Percentiles rank a stretch among this genome's conserved stretches.
phyloP scores from a whole-genome alignment of 2,797 vertebrate genomes.

The Trematomus bernacchii region DNA sequence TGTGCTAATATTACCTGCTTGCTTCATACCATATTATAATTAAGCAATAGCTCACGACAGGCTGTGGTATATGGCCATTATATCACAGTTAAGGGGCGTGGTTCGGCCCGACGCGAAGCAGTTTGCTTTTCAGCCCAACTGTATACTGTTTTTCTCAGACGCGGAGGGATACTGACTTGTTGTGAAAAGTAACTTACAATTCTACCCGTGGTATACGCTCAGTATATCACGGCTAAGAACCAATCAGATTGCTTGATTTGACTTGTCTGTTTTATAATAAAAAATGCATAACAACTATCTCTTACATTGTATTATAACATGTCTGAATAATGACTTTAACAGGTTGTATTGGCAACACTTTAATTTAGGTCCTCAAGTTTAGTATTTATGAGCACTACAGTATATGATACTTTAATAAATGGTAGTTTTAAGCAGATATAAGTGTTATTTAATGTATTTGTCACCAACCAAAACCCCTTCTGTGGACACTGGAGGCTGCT shows the following conservation, averaged over 20 bases:
- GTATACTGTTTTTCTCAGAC: too few species aligned
- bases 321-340: conserved; percentile 1
- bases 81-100: too few species aligned
- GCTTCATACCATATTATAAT: neutral
- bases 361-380: neutral
- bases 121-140: too few species aligned
- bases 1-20: neutral
- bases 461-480: neutral
- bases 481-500: neutral
- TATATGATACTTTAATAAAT: neutral
- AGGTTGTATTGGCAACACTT: neutral
- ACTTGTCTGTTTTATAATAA: too few species aligned
- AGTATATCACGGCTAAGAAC: too few species aligned
- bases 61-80: too few species aligned
- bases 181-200: too few species aligned
- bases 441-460: neutral
- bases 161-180: too few species aligned
- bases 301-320: neutral
- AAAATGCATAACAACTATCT: neutral
- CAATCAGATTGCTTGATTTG: too few species aligned
- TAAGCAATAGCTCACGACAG: too few species aligned
- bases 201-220: too few species aligned
- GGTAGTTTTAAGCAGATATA: neutral
- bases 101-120: too few species aligned
- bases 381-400: neutral